A percentile compares a stretch with the other conserved stretches of the same genome.
Evolutionary conservation across 2,888 invertebrate genomes (phyloP).

Genomic region (Oeneis ivallda): DNA sequence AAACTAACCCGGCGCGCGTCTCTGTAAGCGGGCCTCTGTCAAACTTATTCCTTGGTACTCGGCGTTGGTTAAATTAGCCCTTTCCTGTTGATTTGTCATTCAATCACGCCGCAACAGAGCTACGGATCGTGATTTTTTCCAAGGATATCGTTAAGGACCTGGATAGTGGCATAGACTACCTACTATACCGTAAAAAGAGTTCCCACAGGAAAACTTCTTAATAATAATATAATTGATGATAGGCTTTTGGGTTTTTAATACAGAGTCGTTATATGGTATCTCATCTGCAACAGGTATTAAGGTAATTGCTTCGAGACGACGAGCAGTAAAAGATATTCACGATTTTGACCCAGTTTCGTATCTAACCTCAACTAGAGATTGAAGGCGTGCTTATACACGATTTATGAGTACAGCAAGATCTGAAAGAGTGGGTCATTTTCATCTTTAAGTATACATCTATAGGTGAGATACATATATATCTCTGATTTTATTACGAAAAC

Average conservation of each 20-base stretch:
- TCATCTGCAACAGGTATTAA: constrained; percentile 5
- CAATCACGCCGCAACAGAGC: too few species aligned
- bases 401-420: constrained; percentile 16
- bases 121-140: too few species aligned
- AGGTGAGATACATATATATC: not conserved
- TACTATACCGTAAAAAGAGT: too few species aligned
- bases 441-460: constrained; percentile 8
- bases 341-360: constrained; percentile 33
- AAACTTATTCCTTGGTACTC: too few species aligned
- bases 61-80: too few species aligned
- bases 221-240: not conserved
- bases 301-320: not conserved
- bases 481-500: not conserved
- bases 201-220: too few species aligned
- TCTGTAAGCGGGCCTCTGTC: too few species aligned
- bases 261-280: not conserved
- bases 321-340: constrained; percentile 21
- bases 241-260: not conserved
- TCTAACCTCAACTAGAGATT: constrained; percentile 31
- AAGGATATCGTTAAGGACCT: too few species aligned
- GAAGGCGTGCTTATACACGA: constrained; percentile 28
- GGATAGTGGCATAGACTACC: too few species aligned
- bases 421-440: constrained; percentile 15
- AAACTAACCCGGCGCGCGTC: too few species aligned
- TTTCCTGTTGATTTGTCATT: too few species aligned